Base-by-base conservation (phyloP, 64 coral and sea anemone genomes). In the Porites australiensis region DNA sequence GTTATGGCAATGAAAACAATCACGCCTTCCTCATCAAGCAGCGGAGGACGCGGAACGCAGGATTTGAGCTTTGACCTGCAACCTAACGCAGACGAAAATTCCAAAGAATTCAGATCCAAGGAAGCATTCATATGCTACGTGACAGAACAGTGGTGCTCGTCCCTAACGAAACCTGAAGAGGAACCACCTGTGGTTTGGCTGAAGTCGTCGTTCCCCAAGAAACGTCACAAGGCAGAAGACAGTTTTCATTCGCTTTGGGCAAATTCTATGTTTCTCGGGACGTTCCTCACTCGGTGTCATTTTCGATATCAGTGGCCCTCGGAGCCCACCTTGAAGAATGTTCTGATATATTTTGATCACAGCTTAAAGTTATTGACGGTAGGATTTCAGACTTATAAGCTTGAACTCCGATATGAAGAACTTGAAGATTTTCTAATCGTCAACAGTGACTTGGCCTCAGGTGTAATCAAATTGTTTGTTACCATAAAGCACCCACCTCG, bases 381-480 rank as follows among this genome's bases (percentile, higher is more conserved):
- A 64, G 45, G 58, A 7, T 91, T 94, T 48, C 20, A 45, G 52
- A 50, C 79, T 11, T 94, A 96, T 77, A 95, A 96, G 72, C 13
- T 99, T 3, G 98, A 99, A 64, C 75, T 99, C 18, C 83, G 82
- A 7, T 99, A 99, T 77, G 76, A 79, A 4, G 82, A 96, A 23
- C 88, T 99, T 3, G 91, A 94, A 21, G 87, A 94, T 16, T 75
- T 86, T 64, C n/a, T 94, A 16, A 7, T 96, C 8, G 98, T 96
- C 16, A 47, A 77, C 27, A 77, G 52, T 44, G 72, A 77, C 10
- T 20, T 50, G 3, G 16, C 15, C 13, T 27, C 57, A 2, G 58
- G 43, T 59, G 60, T 64, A 2, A 66, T 22, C 27, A 89, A 49
- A 77, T 14, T 74, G 5, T 89, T 89, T 51, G 46, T 89, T 4